phyloP scores from a whole-genome alignment of 2,797 vertebrate genomes.

The Bothrops alternatus region DNA sequence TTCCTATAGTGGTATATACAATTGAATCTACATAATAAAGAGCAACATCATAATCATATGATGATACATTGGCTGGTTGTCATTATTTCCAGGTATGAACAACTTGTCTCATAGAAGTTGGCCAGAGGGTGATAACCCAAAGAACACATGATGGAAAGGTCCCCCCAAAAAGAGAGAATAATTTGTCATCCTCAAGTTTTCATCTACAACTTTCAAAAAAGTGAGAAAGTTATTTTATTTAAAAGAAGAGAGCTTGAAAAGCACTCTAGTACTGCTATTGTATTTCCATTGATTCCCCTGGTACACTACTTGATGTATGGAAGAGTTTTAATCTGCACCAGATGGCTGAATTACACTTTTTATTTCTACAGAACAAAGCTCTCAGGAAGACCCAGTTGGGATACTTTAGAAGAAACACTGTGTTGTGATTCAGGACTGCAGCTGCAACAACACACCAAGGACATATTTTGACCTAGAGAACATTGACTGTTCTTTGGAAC shows the following conservation, averaged over 20 bases:
- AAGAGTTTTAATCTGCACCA: slow-evolving; percentile 55
- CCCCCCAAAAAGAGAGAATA: not conserved
- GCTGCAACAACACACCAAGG: slow-evolving; percentile 14
- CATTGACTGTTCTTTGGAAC: not conserved
- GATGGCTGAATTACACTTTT: slow-evolving; percentile 32
- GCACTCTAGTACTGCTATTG: not conserved
- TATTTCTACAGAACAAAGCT: slow-evolving; percentile 26
- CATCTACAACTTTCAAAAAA: slow-evolving; percentile 14
- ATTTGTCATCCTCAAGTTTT: slow-evolving; percentile 2
- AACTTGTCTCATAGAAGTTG: not conserved
- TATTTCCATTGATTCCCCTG: slow-evolving; percentile 35
- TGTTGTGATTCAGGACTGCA: slow-evolving; percentile 35
- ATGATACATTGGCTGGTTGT: not conserved
- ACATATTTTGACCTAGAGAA: slow-evolving; percentile 41
- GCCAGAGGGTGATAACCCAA: not conserved
- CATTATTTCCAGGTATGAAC: not conserved
- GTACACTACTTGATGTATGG: slow-evolving; percentile 49
- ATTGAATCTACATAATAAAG: not conserved
- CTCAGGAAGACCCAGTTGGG: slow-evolving; percentile 34
- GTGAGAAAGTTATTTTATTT: slow-evolving; percentile 16
- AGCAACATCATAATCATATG: not conserved
- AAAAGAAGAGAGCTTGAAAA: not conserved
- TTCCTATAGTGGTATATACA: not conserved
- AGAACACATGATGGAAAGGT: not conserved
- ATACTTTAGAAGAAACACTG: slow-evolving; percentile 49